These are phyloP conservation scores for Acrobasis repandana DNA, from an alignment of 2,888 invertebrate species.

Conservation along the genomic window DNA sequence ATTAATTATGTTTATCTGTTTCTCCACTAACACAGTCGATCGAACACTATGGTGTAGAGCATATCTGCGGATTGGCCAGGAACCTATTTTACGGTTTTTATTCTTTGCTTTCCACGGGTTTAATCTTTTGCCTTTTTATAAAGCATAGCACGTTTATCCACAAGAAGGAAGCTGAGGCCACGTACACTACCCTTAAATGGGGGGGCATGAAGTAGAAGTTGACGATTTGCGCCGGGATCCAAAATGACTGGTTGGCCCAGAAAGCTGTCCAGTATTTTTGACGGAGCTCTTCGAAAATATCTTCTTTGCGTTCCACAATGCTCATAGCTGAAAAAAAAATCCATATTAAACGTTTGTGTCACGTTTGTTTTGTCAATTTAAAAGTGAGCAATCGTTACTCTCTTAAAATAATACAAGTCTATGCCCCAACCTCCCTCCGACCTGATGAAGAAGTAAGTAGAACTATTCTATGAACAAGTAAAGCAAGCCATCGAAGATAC, in stretches of 20 bases:
- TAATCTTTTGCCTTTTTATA: slow-evolving; percentile 85
- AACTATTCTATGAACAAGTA: too few species aligned
- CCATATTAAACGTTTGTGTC: too few species aligned
- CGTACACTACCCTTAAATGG: slow-evolving; percentile 88
- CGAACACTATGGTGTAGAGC: too few species aligned
- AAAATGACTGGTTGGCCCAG: slow-evolving; percentile 90
- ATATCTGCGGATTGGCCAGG: too few species aligned
- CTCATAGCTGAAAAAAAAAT: slow-evolving; percentile 85
- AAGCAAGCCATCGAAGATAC: too few species aligned
- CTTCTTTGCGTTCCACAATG: slow-evolving; percentile 86
- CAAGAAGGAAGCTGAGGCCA: slow-evolving; percentile 89
- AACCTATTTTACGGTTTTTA: background rate
- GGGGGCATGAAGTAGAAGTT: slow-evolving; percentile 90
- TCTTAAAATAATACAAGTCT: too few species aligned
- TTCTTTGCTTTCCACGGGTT: background rate
- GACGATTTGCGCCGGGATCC: slow-evolving; percentile 91
- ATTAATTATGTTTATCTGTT: too few species aligned
- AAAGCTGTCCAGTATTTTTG: slow-evolving; percentile 88
- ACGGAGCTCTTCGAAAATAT: slow-evolving; percentile 87
- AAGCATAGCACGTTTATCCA: slow-evolving; percentile 94
- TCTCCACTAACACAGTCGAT: too few species aligned
- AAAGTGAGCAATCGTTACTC: too few species aligned
- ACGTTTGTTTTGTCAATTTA: too few species aligned
- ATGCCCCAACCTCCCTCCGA: too few species aligned
- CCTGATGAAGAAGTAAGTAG: too few species aligned